Base-by-base conservation (phyloP, 2,888 invertebrate genomes). In the Pherbina coryleti region DNA sequence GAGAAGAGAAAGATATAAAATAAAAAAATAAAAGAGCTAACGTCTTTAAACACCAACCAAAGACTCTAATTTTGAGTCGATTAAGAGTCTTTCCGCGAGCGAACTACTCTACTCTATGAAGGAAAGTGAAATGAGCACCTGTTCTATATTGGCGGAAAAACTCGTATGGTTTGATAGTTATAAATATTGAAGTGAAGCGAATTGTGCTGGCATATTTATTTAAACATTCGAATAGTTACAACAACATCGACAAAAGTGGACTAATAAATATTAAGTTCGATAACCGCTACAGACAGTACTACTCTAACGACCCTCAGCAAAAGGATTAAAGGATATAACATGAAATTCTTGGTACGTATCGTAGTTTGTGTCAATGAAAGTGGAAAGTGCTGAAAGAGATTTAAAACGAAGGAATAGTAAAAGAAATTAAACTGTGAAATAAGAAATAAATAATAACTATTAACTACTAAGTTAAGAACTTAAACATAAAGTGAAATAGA, bases 1-100 rank as follows among this genome's bases (percentile, higher is more conserved):
- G 84, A 83, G 78, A 80, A 78, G 81, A 75, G n/a, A 31, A 53
- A 64, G 67, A 78, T 64, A 67, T 66, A 69, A 37, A 28, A 78
- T 64, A 67, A 64, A 69, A 37, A 28, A n/a, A 44, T 25, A n/a
- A 49, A 70, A 64, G 62, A 25, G 49, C 31, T 62, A 14, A 37
- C 8, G 22, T 60, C 51, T 51, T 37, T 49, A 51, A 60, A 25
- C 19, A 53, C 53, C 51, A 75, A 51, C 74, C 34, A 28, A 53
- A 31, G 17, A 22, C 25, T 73, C 25, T 14, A n/a, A n/a, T 14
- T 44, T 44, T 44, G n/a, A n/a, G n/a, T 11, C 44, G 28, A 22
- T 49, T 11, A 44, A 31, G 22, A 34, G 55, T 75, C 55, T 75
- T 75, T 67, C 67, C 75, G 53, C 55, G 9, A 67, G 51, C 34